A percentile compares a stretch with the other conserved stretches of the same genome.
These are phyloP conservation scores for Mallotus villosus DNA, from an alignment of 2,797 vertebrate genomes.

Conservation along the genomic window DNA sequence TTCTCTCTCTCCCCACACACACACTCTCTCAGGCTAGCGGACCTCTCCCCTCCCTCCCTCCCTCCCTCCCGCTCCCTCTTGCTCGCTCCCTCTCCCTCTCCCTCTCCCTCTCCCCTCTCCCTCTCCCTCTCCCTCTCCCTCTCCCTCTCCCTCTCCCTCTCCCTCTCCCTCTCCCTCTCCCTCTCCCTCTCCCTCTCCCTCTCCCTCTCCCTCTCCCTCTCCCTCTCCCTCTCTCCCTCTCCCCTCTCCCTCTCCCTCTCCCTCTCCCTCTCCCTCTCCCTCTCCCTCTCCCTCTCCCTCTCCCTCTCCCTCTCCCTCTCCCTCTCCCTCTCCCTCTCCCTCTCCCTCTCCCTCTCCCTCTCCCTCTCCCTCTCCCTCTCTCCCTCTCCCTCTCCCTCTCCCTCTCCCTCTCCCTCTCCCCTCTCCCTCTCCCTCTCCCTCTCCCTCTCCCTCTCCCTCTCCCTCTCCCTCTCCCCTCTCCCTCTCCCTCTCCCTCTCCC, in stretches of 20 bases:
- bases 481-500: slow-evolving; percentile 52
- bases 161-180: not conserved
- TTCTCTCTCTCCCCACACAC: slow-evolving; percentile 57
- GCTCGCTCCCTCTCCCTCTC: too few species aligned
- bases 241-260: not conserved
- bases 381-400: not conserved
- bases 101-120: not conserved
- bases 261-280: slow-evolving; percentile 1
- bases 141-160: not conserved
- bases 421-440: not conserved
- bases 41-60: slow-evolving; percentile 34
- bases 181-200: not conserved
- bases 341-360: not conserved
- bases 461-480: slow-evolving; percentile 47
- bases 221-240: not conserved
- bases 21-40: slow-evolving; percentile 43
- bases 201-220: slow-evolving; percentile 4
- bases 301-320: slow-evolving; percentile 43
- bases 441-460: slow-evolving; percentile 5
- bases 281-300: too few species aligned
- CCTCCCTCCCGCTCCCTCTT: not conserved
- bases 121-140: not conserved
- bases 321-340: not conserved
- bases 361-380: slow-evolving; percentile 36
- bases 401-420: slow-evolving; percentile 33